A percentile compares a stretch with the other conserved stretches of the same genome.
phyloP scores from a whole-genome alignment of 2,888 invertebrate genomes.

The Hylaea fasciaria region DNA sequence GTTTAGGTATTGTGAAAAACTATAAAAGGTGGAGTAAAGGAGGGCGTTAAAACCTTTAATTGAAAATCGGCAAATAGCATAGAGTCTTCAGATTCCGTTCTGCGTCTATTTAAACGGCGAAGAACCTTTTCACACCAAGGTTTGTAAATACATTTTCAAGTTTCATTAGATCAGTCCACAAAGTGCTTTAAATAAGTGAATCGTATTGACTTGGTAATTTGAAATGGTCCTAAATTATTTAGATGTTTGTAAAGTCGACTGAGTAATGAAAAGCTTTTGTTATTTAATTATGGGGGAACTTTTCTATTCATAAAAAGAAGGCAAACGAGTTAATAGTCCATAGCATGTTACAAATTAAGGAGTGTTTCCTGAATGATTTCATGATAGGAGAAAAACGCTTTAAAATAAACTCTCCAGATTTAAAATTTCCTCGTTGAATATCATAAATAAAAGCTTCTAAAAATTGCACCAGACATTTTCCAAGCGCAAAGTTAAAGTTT shows the following conservation, averaged over 20 bases:
- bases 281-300: not conserved
- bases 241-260: constrained; percentile 15
- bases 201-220: constrained; percentile 7
- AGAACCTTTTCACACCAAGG: constrained; percentile 1
- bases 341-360: no score
- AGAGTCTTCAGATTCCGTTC: not conserved
- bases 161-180: constrained; percentile 7
- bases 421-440: no score
- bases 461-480: not conserved
- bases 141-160: constrained; percentile 13
- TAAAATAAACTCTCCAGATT: no score
- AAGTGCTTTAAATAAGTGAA: constrained; percentile 12
- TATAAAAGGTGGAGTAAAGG: constrained; percentile 41
- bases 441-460: no score
- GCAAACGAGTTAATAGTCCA: no score
- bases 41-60: constrained; percentile 22
- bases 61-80: constrained; percentile 10
- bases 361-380: no score
- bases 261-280: not conserved
- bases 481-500: constrained; percentile 22
- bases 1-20: constrained; percentile 40
- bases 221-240: constrained; percentile 17
- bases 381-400: no score
- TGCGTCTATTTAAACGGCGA: constrained; percentile 5
- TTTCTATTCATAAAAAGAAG: not conserved